These are phyloP conservation scores for Candoia aspera DNA, from an alignment of 2,113 vertebrate species.

Conservation along the genomic window DNA sequence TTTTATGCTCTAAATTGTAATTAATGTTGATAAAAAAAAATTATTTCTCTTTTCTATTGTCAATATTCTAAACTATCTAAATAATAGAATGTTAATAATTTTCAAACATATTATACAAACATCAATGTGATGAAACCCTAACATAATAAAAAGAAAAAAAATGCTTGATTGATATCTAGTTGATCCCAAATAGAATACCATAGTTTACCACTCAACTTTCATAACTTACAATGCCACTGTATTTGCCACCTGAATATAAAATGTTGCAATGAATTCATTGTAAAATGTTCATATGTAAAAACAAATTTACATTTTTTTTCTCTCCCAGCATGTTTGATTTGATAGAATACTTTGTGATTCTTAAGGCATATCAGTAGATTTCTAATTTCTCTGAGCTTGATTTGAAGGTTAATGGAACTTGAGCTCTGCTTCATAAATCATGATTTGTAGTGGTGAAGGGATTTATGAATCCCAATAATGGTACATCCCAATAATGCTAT, in stretches of 20 bases:
- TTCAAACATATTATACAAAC: too few relatives aligned
- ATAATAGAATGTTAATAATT: background rate
- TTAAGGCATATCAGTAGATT: background rate
- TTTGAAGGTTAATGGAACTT: background rate
- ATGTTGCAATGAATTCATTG: conserved; percentile 44
- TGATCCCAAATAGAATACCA: conserved; percentile 28
- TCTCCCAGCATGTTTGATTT: background rate
- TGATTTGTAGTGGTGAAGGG: too few relatives aligned
- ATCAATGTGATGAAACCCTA: background rate
- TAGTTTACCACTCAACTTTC: conserved; percentile 19
- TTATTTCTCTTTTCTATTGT: background rate
- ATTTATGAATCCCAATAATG: too few relatives aligned
- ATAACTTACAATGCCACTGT: conserved; percentile 42
- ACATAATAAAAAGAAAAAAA: background rate
- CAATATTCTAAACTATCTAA: background rate
- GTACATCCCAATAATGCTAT: too few relatives aligned
- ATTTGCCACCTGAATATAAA: conserved; percentile 37
- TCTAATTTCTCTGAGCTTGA: background rate
- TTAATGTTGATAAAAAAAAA: too few relatives aligned
- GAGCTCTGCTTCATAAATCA: too few relatives aligned
- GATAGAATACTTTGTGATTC: background rate
- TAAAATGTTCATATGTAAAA: conserved; percentile 26
- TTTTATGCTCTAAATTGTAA: background rate
- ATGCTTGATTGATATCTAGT: conserved; percentile 26
- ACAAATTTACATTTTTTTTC: conserved; percentile 32